A percentile compares a stretch with the other conserved stretches of the same genome.
phyloP scores from a whole-genome alignment of 2,797 vertebrate genomes.

The Gouania willdenowi region DNA sequence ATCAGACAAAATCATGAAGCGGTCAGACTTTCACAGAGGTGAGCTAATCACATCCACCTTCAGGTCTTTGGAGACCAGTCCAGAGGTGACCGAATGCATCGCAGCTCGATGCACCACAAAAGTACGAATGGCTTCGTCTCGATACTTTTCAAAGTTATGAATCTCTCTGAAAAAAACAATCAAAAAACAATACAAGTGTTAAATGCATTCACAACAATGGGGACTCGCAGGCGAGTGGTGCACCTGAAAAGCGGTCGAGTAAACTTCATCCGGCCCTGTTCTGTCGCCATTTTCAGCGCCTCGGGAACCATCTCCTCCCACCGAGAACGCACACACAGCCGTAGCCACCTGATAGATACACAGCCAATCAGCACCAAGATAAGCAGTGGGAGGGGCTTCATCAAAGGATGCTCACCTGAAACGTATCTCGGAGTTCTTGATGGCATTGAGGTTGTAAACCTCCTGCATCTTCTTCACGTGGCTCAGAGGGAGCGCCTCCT shows the following conservation, averaged over 20 bases:
- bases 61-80: conserved; percentile 86
- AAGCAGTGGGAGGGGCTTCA: not conserved
- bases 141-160: conserved; percentile 81
- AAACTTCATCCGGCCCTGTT: conserved; percentile 96
- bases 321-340: conserved; percentile 83
- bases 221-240: not conserved
- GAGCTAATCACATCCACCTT: conserved; percentile 68
- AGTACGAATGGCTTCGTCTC: conserved; percentile 68
- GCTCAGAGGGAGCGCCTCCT: conserved; percentile 84
- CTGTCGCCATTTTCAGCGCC: conserved; percentile 91
- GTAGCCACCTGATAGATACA: conserved; percentile 82
- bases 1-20: not conserved
- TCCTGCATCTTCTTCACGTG: conserved; percentile 91
- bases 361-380: conserved; percentile 8
- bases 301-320: conserved; percentile 90
- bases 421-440: conserved; percentile 88
- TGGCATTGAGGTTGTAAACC: conserved; percentile 82
- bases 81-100: conserved; percentile 88
- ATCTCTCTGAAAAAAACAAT: conserved; percentile 77
- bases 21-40: not conserved
- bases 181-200: too few species aligned
- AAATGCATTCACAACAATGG: too few species aligned
- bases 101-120: conserved; percentile 74
- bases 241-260: conserved; percentile 87
- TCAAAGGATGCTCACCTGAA: conserved; percentile 79